phyloP scores from a whole-genome alignment of 30 jellyfish, hydroid and myxozoan genomes.

The Aurelia sp. region DNA sequence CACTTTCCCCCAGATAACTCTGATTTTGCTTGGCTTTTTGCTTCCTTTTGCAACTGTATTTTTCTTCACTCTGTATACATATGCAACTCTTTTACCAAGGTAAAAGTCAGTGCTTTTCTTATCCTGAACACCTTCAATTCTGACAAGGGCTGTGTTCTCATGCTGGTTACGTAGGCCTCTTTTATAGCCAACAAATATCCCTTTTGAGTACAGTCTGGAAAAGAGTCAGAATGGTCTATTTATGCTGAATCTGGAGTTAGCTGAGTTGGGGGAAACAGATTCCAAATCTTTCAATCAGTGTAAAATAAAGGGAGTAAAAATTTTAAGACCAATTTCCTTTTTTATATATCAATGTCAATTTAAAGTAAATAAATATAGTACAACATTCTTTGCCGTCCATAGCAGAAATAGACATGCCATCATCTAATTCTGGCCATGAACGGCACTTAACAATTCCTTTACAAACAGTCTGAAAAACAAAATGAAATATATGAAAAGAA shows the following conservation, averaged over 20 bases:
- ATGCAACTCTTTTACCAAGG: slow-evolving; percentile 95
- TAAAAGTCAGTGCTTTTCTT: slow-evolving; percentile 81
- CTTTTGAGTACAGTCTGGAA: slow-evolving; percentile 87
- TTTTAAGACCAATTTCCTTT: not conserved
- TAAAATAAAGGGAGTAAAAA: too few relatives aligned
- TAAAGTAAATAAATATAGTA: too few relatives aligned
- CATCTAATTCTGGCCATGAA: too few relatives aligned
- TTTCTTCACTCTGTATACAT: slow-evolving; percentile 81
- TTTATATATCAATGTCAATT: too few relatives aligned
- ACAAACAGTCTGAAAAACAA: too few relatives aligned
- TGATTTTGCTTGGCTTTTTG: slow-evolving; percentile 77
- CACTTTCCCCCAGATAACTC: slow-evolving; percentile 98
- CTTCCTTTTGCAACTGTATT: slow-evolving; percentile 84
- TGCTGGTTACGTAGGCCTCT: slow-evolving; percentile 94
- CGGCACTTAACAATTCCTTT: too few relatives aligned
- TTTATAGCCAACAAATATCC: slow-evolving; percentile 91
- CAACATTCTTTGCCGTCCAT: too few relatives aligned
- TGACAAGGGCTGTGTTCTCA: slow-evolving; percentile 84
- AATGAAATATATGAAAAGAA: too few relatives aligned
- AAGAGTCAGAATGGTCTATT: not conserved
- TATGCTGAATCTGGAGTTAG: too few relatives aligned
- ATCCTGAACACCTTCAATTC: slow-evolving; percentile 86
- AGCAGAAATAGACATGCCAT: too few relatives aligned
- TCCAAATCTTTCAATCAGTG: too few relatives aligned
- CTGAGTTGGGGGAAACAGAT: too few relatives aligned